phyloP scores from a whole-genome alignment of 2,888 invertebrate species.

The Micropterix aruncella region DNA sequence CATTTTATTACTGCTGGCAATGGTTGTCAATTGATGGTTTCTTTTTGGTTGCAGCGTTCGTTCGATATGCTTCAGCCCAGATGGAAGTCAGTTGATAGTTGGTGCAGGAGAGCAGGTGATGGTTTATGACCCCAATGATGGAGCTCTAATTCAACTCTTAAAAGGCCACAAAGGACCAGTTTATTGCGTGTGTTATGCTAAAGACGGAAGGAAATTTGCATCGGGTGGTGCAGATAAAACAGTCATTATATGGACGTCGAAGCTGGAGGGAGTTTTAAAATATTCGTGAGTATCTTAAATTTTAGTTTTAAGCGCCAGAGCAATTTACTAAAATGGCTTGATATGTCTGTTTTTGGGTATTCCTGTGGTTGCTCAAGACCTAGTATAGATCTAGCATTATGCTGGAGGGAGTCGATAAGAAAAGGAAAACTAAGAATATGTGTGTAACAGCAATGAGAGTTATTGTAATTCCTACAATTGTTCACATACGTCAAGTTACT shows the following conservation, averaged over 20 bases:
- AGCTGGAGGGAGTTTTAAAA: constrained; percentile 89
- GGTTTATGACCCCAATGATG: constrained; percentile 87
- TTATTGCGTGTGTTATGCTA: constrained; percentile 82
- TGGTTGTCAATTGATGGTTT: constrained; percentile 3
- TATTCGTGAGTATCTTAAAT: constrained; percentile 93
- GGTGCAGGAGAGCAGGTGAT: constrained; percentile 91
- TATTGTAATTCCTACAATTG: no score
- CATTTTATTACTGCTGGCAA: constrained; percentile 8
- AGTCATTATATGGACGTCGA: constrained; percentile 95
- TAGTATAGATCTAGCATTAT: no score
- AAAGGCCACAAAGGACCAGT: constrained; percentile 95
- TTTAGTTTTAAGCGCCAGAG: no score
- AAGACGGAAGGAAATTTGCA: constrained; percentile 92
- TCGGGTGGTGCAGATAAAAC: constrained; percentile 95
- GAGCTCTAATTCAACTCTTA: constrained; percentile 77
- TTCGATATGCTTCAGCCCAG: constrained; percentile 90
- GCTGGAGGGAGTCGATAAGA: no score
- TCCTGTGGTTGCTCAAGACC: no score
- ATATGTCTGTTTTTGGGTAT: no score
- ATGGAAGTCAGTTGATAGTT: constrained; percentile 85
- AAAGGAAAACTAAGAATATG: no score
- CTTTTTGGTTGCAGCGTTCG: constrained; percentile 65
- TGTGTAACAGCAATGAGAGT: no score
- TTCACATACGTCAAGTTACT: no score
- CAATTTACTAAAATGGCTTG: no score